Conservation (phyloP, 2,888 invertebrate genomes). For the Epiblema foenella region DNA sequence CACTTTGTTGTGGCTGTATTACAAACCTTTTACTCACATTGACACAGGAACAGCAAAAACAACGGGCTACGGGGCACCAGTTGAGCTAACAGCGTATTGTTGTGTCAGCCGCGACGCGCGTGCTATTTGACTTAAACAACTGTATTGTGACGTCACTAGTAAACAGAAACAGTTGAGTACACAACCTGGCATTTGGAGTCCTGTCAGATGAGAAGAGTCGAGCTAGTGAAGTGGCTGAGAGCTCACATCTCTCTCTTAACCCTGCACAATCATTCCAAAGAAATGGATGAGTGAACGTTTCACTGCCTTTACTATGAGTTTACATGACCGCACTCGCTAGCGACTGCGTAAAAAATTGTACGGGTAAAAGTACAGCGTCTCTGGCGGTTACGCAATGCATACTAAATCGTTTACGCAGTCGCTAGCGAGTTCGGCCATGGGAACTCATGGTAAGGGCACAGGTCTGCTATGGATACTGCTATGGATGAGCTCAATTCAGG, state of each 20-base stretch:
- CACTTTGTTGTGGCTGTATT: background rate
- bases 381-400: no score
- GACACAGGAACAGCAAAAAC: background rate
- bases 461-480: no score
- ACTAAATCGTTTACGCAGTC: no score
- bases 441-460: no score
- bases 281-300: no score
- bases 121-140: constrained; percentile 11
- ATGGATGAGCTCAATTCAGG: no score
- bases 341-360: no score
- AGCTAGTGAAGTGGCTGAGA: background rate
- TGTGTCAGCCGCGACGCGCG: constrained; percentile 4
- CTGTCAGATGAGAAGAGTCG: background rate
- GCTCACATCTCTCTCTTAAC: background rate
- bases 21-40: background rate
- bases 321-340: no score
- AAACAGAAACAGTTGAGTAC: constrained; percentile 19
- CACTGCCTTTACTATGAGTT: no score
- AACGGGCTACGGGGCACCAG: background rate
- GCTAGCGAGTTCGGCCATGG: no score
- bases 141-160: constrained; percentile 3
- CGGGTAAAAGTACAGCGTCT: no score
- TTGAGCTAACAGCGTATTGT: background rate
- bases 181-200: background rate
- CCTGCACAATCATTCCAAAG: no score